Conservation (phyloP, 2,888 invertebrate species). For the Rhyacophila evoluta region DNA sequence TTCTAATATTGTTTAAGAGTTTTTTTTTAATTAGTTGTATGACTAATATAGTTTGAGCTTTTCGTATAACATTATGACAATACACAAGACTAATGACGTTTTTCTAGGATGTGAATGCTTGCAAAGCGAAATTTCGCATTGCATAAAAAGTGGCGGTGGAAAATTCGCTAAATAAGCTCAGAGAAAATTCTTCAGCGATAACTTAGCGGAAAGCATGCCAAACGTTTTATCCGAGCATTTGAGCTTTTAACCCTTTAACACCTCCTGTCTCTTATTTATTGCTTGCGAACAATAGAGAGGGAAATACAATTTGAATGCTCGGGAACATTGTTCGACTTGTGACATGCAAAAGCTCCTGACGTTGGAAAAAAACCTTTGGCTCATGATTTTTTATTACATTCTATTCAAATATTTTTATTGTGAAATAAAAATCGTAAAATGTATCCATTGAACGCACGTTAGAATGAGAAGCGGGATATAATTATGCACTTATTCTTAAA, state of each 20-base stretch:
- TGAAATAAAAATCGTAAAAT: too few species aligned
- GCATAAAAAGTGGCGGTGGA: neutral
- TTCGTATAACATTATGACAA: neutral
- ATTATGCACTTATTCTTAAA: too few species aligned
- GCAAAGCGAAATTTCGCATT: neutral
- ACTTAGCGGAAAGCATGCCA: neutral
- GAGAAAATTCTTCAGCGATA: conserved; percentile 9
- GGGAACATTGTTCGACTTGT: conserved; percentile 17
- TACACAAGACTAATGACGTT: neutral
- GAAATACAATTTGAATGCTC: conserved; percentile 19
- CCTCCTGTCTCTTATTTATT: conserved; percentile 12
- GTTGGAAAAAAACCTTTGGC: neutral
- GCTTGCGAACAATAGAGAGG: conserved; percentile 14
- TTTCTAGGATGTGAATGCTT: neutral
- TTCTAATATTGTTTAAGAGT: too few species aligned
- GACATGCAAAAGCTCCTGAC: neutral
- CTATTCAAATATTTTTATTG: too few species aligned
- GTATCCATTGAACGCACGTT: too few species aligned
- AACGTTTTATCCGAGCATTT: neutral
- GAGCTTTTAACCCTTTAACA: conserved; percentile 22
- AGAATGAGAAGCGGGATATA: too few species aligned
- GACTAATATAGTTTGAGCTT: neutral
- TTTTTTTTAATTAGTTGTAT: too few species aligned
- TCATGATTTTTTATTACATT: too few species aligned
- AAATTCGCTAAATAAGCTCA: neutral